A percentile compares a stretch with the other conserved stretches of the same genome.
Evolutionary conservation across 2,113 vertebrate genomes (phyloP).

Genomic region (Camelus dromedarius): DNA sequence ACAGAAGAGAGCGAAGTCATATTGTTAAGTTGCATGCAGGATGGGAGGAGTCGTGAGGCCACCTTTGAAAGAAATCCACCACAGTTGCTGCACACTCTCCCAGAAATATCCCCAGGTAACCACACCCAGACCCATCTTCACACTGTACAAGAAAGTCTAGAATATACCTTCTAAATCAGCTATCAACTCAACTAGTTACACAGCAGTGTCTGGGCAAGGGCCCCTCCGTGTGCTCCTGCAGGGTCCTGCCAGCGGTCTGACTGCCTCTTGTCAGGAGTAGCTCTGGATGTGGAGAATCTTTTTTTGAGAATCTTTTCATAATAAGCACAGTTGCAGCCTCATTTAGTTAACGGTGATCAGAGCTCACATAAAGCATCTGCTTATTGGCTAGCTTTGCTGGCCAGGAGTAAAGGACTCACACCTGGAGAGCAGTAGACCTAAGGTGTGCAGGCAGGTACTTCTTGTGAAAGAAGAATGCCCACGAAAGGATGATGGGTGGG

Average conservation of each 20-base stretch:
- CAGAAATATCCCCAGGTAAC: neutral
- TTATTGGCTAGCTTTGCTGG: neutral
- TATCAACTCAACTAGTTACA: neutral
- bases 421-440: neutral
- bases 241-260: neutral
- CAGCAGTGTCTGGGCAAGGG: neutral
- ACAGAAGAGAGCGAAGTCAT: neutral
- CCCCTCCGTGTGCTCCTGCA: neutral
- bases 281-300: neutral
- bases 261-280: neutral
- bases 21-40: neutral
- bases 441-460: neutral
- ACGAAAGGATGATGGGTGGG: neutral
- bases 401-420: neutral
- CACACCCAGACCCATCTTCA: neutral
- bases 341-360: conserved; percentile 13
- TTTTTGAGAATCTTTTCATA: neutral
- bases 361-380: neutral
- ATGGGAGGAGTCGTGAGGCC: too few relatives aligned
- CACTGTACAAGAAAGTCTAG: neutral
- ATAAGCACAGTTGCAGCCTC: neutral
- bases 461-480: neutral
- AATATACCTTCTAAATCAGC: neutral
- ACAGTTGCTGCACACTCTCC: neutral
- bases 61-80: neutral